Percentiles rank a stretch among this genome's conserved stretches.
Evolutionary conservation across 2,113 vertebrate genomes (phyloP).

Genomic region (Hemiprocne comata): DNA sequence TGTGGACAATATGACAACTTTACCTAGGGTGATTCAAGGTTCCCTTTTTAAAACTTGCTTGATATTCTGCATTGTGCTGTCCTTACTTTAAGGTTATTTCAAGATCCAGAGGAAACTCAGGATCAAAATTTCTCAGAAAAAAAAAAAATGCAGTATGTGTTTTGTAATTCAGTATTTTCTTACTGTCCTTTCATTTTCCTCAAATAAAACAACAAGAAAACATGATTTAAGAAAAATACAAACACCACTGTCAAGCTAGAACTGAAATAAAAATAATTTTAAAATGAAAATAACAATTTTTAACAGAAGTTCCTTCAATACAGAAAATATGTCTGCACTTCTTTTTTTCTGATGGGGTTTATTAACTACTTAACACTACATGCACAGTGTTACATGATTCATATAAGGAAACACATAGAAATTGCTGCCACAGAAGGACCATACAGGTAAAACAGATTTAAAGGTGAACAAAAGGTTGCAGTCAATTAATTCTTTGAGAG

Average conservation of each 20-base stretch:
- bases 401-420: background rate
- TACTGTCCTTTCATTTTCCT: background rate
- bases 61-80: background rate
- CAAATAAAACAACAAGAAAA: background rate
- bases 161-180: background rate
- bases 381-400: background rate
- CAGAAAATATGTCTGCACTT: background rate
- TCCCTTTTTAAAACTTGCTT: background rate
- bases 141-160: background rate
- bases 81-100: background rate
- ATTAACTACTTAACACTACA: background rate
- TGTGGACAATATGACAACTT: background rate
- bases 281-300: background rate
- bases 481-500: background rate
- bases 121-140: background rate
- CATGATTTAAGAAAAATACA: background rate
- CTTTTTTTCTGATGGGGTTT: background rate
- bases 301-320: background rate
- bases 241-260: background rate
- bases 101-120: background rate
- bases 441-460: background rate
- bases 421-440: background rate
- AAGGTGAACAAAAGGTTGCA: background rate
- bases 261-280: background rate
- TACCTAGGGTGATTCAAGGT: background rate